A percentile compares a stretch with the other conserved stretches of the same genome.
phyloP scores from a whole-genome alignment of 2,797 vertebrate genomes.

The Crenichthys baileyi region DNA sequence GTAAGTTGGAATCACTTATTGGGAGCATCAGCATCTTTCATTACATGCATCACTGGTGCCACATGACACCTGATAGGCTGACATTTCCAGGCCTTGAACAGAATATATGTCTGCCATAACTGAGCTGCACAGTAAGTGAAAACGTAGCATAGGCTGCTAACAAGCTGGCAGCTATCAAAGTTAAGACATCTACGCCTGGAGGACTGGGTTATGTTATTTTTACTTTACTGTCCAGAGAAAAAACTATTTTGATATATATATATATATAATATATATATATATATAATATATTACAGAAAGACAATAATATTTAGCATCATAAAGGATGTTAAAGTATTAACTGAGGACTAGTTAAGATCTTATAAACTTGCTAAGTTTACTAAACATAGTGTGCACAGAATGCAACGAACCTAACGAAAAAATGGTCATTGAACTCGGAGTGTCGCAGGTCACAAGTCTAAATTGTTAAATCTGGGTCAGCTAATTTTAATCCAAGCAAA shows the following conservation, averaged over 20 bases:
- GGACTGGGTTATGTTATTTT: not conserved
- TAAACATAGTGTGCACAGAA: not conserved
- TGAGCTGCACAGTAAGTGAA: not conserved
- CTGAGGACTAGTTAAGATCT: not conserved
- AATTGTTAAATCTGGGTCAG: not conserved
- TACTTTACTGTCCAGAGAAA: not conserved
- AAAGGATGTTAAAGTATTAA: not conserved
- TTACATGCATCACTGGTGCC: not conserved
- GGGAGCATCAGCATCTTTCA: not conserved
- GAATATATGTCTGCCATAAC: conserved; percentile 15
- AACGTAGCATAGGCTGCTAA: not conserved
- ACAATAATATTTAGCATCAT: not conserved
- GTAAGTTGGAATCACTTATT: not conserved
- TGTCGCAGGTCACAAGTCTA: conserved; percentile 27
- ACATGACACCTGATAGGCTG: conserved; percentile 23
- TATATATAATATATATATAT: too few relatives aligned
- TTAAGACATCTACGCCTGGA: not conserved
- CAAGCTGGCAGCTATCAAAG: not conserved
- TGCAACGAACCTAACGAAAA: not conserved
- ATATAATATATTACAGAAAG: too few relatives aligned
- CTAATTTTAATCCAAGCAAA: not conserved
- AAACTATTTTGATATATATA: not conserved
- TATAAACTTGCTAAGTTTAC: not conserved
- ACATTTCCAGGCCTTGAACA: conserved; percentile 45
- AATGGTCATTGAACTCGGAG: not conserved